Evolutionary conservation across 1,140 invertebrate genomes (phyloP).

Genomic region (Drosophila dunni): DNA sequence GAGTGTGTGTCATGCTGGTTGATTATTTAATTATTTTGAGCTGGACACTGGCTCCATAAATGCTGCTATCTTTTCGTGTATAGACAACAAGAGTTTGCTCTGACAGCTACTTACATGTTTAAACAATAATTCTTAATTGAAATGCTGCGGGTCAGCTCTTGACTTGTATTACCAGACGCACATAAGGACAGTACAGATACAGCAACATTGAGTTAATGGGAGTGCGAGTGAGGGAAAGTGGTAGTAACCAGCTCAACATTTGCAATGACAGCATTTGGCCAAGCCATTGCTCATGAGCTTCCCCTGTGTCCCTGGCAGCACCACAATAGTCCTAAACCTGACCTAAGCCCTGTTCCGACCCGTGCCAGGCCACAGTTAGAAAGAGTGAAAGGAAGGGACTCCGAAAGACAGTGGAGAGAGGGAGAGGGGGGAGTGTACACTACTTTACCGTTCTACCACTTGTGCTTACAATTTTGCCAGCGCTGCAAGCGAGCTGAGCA

Average conservation of each 20-base stretch:
- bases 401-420: neutral
- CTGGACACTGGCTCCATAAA: neutral
- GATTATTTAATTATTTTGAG: conserved; percentile 35
- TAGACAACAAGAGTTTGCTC: conserved; percentile 32
- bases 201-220: neutral
- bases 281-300: conserved; percentile 71
- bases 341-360: conserved; percentile 23
- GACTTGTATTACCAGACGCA: conserved; percentile 44
- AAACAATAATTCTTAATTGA: conserved; percentile 81
- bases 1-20: neutral
- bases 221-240: neutral
- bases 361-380: conserved; percentile 23
- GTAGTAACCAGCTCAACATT: conserved; percentile 57
- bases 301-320: neutral
- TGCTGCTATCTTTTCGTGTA: conserved; percentile 19
- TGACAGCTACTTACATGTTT: conserved; percentile 72
- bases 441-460: conserved; percentile 32
- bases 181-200: neutral
- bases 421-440: neutral
- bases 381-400: neutral
- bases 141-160: conserved; percentile 65
- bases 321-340: conserved; percentile 39
- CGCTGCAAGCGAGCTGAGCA: conserved; percentile 73
- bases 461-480: conserved; percentile 55
- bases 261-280: conserved; percentile 72